Evolutionary conservation across 2,113 vertebrate species (phyloP), one percentile per base, ranked within the genome.

Genomic region (Harpagus bidentatus): DNA sequence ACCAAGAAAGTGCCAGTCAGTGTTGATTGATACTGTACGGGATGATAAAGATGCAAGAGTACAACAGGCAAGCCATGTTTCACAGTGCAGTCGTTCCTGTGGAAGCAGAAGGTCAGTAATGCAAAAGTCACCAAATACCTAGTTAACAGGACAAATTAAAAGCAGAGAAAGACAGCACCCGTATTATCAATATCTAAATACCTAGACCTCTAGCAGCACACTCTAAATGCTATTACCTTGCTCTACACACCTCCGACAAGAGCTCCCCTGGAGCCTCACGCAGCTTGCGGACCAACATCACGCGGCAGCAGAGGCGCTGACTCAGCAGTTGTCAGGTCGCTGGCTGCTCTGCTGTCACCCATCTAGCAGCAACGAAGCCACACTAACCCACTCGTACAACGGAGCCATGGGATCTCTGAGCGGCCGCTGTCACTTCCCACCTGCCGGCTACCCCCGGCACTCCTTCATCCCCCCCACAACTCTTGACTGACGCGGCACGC

Each of bases 341-440:
- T 76, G 28, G 76, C 77, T n/a, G 52, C 65, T 34, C 36, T 45
- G 29, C 74, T 28, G 76, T n/a, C 65, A 52, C 47, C 11, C 29
- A 56, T 4, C 8, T 3, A 77, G n/a, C 83, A 62, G 56, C 66
- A 29, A 2, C 56, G 59, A 40, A 72, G 38, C n/a, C 53, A 48
- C 71, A 2, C 4, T 3, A 63, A 69, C 65, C 25, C 36, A 10
- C 45, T 17, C 34, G 2, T 3, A 9, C 34, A 40, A 10, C 0
- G 0, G 29, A 72, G 23, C 32, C 2, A 0, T 5, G 7, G 38
- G 19, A 34, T 7, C 48, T 36, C 61, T 1, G 40, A 86, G 86
- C 5, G 7, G 28, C 56, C 36, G 5, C 36, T 11, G 22, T 7
- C 69, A 11, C 9, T 36, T 36, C 52, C 58, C 50, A 32, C 56